phyloP scores from a whole-genome alignment of 2,797 vertebrate genomes.

The Squalus acanthias region DNA sequence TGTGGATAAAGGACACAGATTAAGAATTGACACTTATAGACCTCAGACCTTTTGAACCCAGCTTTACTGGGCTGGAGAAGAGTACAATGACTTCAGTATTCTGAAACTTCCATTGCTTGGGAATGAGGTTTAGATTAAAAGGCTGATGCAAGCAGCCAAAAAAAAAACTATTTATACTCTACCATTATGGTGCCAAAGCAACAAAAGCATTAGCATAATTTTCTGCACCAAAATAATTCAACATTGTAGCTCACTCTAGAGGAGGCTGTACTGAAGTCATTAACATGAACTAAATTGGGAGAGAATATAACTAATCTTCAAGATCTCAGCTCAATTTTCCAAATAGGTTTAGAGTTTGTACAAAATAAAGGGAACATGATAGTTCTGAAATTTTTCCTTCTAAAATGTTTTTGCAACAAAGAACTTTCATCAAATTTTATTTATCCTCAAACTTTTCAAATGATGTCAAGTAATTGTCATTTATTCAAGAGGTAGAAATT shows the following conservation, averaged over 20 bases:
- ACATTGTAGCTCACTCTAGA: neutral
- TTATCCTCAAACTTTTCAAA: neutral
- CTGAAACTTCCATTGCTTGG: neutral
- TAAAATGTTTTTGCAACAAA: conserved; percentile 3
- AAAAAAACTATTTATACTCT: neutral
- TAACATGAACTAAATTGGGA: neutral
- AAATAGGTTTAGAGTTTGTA: neutral
- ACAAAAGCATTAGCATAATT: neutral
- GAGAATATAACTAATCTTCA: neutral
- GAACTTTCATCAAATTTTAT: neutral
- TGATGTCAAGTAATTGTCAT: neutral
- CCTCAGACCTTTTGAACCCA: neutral
- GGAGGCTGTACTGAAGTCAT: neutral
- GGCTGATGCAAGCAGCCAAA: neutral
- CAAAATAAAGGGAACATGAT: neutral
- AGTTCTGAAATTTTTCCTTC: neutral
- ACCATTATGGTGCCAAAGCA: neutral
- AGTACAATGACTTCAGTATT: neutral
- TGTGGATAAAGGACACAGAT: no score
- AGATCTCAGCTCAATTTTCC: neutral
- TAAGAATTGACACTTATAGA: neutral
- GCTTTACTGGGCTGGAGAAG: neutral
- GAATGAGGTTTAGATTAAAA: neutral
- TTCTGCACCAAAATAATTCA: conserved; percentile 23
- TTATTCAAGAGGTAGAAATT: conserved; percentile 1